These are phyloP conservation scores for Microcaecilia unicolor DNA, from an alignment of 2,797 vertebrate genomes.

Conservation along the genomic window DNA sequence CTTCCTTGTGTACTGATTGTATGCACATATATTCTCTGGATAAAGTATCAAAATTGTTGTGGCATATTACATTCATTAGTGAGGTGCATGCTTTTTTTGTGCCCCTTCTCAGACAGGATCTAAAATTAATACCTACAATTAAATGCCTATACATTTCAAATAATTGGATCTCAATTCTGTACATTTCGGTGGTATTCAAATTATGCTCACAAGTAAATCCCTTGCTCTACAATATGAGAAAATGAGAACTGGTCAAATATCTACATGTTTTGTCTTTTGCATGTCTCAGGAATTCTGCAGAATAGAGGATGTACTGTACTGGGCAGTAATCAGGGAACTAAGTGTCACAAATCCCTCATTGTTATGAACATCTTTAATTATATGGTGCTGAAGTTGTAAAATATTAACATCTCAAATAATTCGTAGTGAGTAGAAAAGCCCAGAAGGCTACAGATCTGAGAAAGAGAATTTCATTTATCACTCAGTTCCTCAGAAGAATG, in stretches of 20 bases:
- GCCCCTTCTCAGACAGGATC: neutral
- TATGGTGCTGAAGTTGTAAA: neutral
- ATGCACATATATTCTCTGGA: neutral
- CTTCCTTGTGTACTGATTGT: no score
- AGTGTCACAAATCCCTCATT: neutral
- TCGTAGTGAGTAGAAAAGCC: neutral
- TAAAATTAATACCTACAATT: no score
- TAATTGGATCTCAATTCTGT: no score
- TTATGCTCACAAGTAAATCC: no score
- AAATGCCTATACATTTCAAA: no score
- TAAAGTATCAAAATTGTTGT: neutral
- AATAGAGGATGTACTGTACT: no score
- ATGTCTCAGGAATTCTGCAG: no score
- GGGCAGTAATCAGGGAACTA: no score
- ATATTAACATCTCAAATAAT: neutral
- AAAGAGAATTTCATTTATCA: neutral
- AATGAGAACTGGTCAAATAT: no score
- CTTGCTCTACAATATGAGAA: neutral
- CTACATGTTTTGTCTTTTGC: no score
- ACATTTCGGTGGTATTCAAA: no score
- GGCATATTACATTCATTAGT: neutral
- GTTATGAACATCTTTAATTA: neutral
- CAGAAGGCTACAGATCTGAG: neutral
- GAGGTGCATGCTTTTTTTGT: neutral
- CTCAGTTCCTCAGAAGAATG: neutral